Evolutionary conservation across 2,797 vertebrate species (phyloP).

Genomic region (Spea hammondii): DNA sequence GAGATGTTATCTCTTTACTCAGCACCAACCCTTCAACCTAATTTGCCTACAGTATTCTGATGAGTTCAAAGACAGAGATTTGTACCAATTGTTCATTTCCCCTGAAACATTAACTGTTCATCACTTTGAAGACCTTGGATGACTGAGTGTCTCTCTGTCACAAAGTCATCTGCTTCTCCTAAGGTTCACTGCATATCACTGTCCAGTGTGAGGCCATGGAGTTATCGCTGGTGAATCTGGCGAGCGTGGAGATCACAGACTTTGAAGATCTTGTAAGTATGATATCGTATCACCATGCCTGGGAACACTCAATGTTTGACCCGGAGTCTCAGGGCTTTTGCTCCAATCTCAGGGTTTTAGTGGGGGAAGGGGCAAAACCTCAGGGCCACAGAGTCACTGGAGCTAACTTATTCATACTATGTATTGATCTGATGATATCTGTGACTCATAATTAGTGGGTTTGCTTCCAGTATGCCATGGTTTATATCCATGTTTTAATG

Average conservation of each 20-base stretch:
- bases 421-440: too few species aligned
- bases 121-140: not conserved
- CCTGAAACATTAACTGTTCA: not conserved
- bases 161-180: not conserved
- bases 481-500: too few species aligned
- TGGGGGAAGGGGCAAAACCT: too few species aligned
- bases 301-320: too few species aligned
- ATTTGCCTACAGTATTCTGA: constrained; percentile 8
- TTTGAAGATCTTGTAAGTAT: not conserved
- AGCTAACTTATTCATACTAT: too few species aligned
- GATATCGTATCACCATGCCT: too few species aligned
- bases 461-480: too few species aligned
- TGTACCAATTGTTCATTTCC: not conserved
- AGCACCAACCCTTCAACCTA: not conserved
- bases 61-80: not conserved
- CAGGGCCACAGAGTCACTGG: too few species aligned
- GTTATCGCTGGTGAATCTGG: not conserved
- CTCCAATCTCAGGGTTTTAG: too few species aligned
- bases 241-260: not conserved
- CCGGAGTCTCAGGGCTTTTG: too few species aligned
- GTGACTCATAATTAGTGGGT: too few species aligned
- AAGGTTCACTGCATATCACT: not conserved
- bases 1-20: constrained; percentile 10
- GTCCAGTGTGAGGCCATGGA: not conserved
- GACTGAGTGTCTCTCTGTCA: not conserved